Conservation (phyloP, 2,797 vertebrate genomes). For the Catamblyrhynchus diadema region DNA sequence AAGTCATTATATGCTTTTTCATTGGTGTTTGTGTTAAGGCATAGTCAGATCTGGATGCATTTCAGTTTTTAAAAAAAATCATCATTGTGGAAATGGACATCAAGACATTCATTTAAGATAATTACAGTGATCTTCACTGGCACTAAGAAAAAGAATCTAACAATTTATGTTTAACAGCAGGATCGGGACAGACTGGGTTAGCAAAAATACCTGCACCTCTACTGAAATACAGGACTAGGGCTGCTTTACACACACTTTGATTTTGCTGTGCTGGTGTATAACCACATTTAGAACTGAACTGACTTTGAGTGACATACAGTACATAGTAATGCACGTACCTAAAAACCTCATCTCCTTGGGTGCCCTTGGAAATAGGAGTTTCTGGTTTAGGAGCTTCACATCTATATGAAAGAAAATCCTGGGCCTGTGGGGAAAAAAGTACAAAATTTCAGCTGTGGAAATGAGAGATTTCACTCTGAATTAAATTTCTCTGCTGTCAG, state of each 20-base stretch:
- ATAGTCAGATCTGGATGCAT: background rate
- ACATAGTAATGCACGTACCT: background rate
- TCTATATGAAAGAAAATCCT: background rate
- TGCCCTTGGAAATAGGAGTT: background rate
- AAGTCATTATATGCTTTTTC: rapidly evolving
- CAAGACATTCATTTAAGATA: background rate
- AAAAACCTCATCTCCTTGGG: slow-evolving; percentile 3
- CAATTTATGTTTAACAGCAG: background rate
- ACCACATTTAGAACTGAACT: background rate
- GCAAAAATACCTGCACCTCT: background rate
- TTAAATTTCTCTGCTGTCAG: background rate
- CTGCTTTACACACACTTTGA: background rate
- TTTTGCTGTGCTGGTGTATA: background rate
- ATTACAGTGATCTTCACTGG: background rate
- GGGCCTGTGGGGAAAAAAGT: rapidly evolving
- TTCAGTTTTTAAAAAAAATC: background rate
- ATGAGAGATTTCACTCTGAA: background rate
- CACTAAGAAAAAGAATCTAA: too few species aligned
- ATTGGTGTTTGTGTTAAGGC: background rate
- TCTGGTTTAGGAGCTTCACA: background rate
- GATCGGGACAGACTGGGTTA: rapidly evolving
- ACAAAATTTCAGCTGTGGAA: background rate
- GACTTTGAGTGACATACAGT: background rate
- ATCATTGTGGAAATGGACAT: background rate
- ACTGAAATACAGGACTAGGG: too few species aligned